Percentiles rank a stretch among this genome's conserved stretches.
Evolutionary conservation across 2,888 invertebrate species (phyloP).

Genomic region (Trichogramma dendrolimi): DNA sequence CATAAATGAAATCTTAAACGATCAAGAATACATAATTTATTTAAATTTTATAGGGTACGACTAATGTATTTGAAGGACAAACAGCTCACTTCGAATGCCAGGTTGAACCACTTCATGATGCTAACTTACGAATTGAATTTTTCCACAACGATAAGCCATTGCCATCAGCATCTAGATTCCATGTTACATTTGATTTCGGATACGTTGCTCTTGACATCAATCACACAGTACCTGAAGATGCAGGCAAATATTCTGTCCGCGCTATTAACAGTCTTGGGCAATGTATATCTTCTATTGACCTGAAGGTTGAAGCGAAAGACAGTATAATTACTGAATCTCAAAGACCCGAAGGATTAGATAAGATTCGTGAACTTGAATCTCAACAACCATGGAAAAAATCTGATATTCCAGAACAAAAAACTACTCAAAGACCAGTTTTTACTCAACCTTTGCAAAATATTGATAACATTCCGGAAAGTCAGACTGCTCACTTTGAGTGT

Average conservation of each 20-base stretch:
- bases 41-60: constrained; percentile 63
- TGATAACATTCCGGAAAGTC: constrained; percentile 79
- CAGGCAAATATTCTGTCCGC: constrained; percentile 89
- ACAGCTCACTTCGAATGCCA: constrained; percentile 94
- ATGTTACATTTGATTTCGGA: constrained; percentile 95
- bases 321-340: constrained; percentile 86
- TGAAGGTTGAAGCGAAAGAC: constrained; percentile 78
- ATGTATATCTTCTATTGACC: constrained; percentile 75
- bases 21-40: not conserved
- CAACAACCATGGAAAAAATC: constrained; percentile 74
- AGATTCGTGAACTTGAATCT: constrained; percentile 83
- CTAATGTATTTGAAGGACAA: constrained; percentile 85
- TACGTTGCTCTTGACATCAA: constrained; percentile 93
- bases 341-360: constrained; percentile 91
- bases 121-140: constrained; percentile 84
- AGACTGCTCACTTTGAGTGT: constrained; percentile 94
- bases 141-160: constrained; percentile 89
- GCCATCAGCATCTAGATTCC: constrained; percentile 86
- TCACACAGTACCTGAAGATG: constrained; percentile 91
- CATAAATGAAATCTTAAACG: not conserved
- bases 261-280: constrained; percentile 90
- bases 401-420: constrained; percentile 75
- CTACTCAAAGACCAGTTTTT: constrained; percentile 88
- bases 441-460: constrained; percentile 91
- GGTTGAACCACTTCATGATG: constrained; percentile 85